Base-by-base conservation (phyloP, 92 coral and sea anemone species). In the Actinostola sp. region DNA sequence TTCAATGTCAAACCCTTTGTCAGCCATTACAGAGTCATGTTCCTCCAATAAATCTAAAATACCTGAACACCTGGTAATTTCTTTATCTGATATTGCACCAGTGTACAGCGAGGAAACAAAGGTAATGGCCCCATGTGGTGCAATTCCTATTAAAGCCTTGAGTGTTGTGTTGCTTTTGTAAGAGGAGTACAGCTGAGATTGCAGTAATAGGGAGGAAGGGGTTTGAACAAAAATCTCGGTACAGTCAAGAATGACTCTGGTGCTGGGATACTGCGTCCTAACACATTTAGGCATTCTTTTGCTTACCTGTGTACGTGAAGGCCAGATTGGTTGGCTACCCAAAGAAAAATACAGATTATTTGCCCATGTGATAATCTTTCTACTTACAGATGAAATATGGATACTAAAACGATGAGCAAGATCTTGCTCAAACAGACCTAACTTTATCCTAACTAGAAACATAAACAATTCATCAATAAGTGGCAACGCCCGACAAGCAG, bases 231-330 rank as follows among this genome's bases (percentile, higher is more conserved):
- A 78, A 16, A 88, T n/a, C 61, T 84, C 89, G 24, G 87, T 84
- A 64, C 93, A 88, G 50, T 84, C 87, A 15, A 84, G 56, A 45
- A 84, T 84, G 14, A 89, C 89, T 52, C 87, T 26, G 8, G 82
- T 83, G 9, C 67, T 72, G 38, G 86, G 89, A 33, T 84, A 84
- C 19, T 67, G 74, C 21, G 13, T 20, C 0, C 41, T 20, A 50
- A 84, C 76, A 16, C 31, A 38, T 35, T 76, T 63, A n/a, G 89
- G 81, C 84, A 84, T 84, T 30, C 20, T 10, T 4, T 27, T 11
- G 56, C 65, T 28, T n/a, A 77, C 70, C 4, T 70, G 52, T 45
- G 71, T 66, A 46, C 80, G 70, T 42, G 81, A 43, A n/a, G 89
- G 63, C 89, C 84, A 84, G 16, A 84, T 58, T 8, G 53, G 45